These are phyloP conservation scores for Anas platyrhynchos DNA, from an alignment of 2,113 vertebrate genomes.

Conservation along the genomic window DNA sequence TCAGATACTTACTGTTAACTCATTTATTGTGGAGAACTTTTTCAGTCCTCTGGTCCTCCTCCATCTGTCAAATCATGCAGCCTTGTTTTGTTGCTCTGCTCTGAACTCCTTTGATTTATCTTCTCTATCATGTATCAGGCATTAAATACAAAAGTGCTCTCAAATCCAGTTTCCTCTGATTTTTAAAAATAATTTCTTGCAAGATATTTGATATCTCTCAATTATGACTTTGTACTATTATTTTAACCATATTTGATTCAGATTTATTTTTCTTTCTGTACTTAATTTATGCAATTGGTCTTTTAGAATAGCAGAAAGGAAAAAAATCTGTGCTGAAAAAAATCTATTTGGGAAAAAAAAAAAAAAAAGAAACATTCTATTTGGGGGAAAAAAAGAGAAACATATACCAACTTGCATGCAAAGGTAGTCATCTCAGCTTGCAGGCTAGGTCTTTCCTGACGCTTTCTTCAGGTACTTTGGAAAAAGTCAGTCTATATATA, in stretches of 20 bases:
- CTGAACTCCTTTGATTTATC: neutral
- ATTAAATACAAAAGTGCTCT: neutral
- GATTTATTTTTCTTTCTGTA: neutral
- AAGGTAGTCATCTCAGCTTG: neutral
- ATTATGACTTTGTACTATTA: neutral
- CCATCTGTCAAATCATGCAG: neutral
- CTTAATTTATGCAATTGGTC: neutral
- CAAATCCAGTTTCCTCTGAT: neutral
- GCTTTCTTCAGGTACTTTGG: neutral
- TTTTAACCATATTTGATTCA: neutral
- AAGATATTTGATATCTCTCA: neutral
- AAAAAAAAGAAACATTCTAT: neutral
- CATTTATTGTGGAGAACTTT: neutral
- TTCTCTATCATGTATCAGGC: neutral
- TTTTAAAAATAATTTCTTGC: neutral
- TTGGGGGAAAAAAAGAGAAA: neutral
- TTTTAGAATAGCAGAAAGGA: neutral
- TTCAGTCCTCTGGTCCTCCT: neutral
- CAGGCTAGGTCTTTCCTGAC: neutral
- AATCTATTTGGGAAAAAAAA: neutral
- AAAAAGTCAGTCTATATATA: neutral
- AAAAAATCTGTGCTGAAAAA: neutral
- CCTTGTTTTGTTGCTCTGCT: neutral
- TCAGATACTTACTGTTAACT: neutral
- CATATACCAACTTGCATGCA: neutral